A percentile compares a stretch with the other conserved stretches of the same genome.
Evolutionary conservation across 2,797 vertebrate species (phyloP).

Genomic region (Lateolabrax maculatus): DNA sequence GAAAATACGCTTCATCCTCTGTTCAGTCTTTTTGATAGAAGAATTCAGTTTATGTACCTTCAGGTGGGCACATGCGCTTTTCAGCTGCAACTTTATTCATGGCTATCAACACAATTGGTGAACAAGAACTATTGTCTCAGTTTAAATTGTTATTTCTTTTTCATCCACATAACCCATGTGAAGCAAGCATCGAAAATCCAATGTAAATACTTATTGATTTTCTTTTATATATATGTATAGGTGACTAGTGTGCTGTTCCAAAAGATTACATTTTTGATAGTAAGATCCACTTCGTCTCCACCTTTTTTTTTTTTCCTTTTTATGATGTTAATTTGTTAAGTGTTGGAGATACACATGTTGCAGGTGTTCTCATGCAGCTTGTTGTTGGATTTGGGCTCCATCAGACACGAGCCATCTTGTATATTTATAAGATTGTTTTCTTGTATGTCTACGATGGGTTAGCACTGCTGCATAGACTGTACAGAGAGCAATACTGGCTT

Average conservation of each 20-base stretch:
- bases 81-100: slow-evolving; percentile 75
- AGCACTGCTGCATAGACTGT: slow-evolving; percentile 74
- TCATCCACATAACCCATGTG: slow-evolving; percentile 67
- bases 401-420: slow-evolving; percentile 71
- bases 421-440: slow-evolving; percentile 78
- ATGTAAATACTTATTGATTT: slow-evolving; percentile 87
- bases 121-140: slow-evolving; percentile 63
- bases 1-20: slow-evolving; percentile 45
- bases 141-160: slow-evolving; percentile 66
- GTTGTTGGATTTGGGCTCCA: slow-evolving; percentile 64
- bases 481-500: slow-evolving; percentile 78
- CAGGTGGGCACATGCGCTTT: slow-evolving; percentile 69
- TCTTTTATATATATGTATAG: slow-evolving; percentile 87
- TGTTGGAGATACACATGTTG: slow-evolving; percentile 72
- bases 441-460: slow-evolving; percentile 72
- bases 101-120: slow-evolving; percentile 67
- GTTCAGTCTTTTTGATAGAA: slow-evolving; percentile 66
- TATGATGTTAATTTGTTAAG: slow-evolving; percentile 67
- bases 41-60: slow-evolving; percentile 66
- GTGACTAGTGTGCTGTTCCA: slow-evolving; percentile 86
- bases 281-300: slow-evolving; percentile 78
- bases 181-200: slow-evolving; percentile 75
- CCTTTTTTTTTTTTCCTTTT: slow-evolving; percentile 51
- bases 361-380: slow-evolving; percentile 68
- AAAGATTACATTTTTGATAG: slow-evolving; percentile 82